Evolutionary conservation across 2,797 vertebrate species (phyloP).

Genomic region (Vespertilio murinus): DNA sequence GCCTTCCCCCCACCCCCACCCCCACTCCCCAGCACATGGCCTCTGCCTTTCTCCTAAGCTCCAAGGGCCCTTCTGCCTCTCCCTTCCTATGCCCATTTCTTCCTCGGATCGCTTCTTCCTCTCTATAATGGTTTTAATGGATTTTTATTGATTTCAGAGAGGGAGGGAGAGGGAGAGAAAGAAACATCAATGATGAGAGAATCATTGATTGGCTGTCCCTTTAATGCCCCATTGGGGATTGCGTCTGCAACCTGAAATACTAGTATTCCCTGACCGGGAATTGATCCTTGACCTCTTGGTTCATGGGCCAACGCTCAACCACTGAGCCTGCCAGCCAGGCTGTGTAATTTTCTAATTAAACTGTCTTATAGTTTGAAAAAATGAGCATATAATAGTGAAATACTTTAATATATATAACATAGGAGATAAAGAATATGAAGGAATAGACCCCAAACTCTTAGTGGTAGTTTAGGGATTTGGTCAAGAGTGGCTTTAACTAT

Average conservation of each 20-base stretch:
- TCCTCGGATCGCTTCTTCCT: neutral
- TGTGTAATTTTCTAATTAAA: too few species aligned
- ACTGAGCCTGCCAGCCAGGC: too few species aligned
- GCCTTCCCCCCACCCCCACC: accelerated
- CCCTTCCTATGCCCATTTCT: neutral
- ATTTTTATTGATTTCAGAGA: too few species aligned
- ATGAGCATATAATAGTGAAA: neutral
- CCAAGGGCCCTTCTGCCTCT: neutral
- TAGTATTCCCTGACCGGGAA: too few species aligned
- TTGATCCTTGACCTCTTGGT: too few species aligned
- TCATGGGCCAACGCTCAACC: too few species aligned
- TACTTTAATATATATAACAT: neutral
- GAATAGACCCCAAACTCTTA: neutral
- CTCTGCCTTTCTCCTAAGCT: neutral
- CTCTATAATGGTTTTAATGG: neutral
- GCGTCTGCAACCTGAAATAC: too few species aligned
- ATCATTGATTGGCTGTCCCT: too few species aligned
- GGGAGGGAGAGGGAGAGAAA: too few species aligned
- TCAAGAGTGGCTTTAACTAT: neutral
- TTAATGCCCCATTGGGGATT: too few species aligned
- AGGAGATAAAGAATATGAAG: neutral
- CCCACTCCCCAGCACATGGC: too few species aligned
- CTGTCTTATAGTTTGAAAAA: neutral
- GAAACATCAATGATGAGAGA: too few species aligned
- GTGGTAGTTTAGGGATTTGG: neutral